Percentiles rank a stretch among this genome's conserved stretches.
These are phyloP conservation scores for Diacarnus erythraeanus DNA, from an alignment of 37 sponge, comb jelly and placozoan genomes.

Conservation along the genomic window DNA sequence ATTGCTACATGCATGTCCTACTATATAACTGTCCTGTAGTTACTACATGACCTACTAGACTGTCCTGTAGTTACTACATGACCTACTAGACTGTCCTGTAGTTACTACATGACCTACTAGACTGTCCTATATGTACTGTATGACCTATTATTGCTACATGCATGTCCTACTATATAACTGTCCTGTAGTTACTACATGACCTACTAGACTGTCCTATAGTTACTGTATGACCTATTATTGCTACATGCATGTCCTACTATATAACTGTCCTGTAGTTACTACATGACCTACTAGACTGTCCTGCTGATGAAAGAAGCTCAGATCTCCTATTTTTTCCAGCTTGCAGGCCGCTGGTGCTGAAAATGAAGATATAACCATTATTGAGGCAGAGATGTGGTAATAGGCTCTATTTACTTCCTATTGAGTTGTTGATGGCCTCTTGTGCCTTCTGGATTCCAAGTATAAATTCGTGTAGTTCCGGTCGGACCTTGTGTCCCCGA, in stretches of 20 bases:
- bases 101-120: no score
- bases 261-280: neutral
- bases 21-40: neutral
- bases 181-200: no score
- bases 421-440: slow-evolving; percentile 96
- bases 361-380: neutral
- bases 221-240: no score
- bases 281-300: slow-evolving; percentile 52
- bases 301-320: slow-evolving; percentile 89
- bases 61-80: no score
- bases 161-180: no score
- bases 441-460: slow-evolving; percentile 97
- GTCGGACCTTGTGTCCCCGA: slow-evolving; percentile 90
- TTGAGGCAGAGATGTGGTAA: no score
- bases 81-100: no score
- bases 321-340: slow-evolving; percentile 90
- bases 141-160: no score
- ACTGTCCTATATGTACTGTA: no score
- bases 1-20: no score
- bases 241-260: no score
- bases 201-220: no score
- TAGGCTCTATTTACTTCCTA: slow-evolving; percentile 77
- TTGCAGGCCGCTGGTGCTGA: slow-evolving; percentile 84
- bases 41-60: slow-evolving; percentile 42
- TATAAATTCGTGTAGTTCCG: slow-evolving; percentile 89